Percentiles rank a stretch among this genome's conserved stretches.
Conservation (phyloP, 2,113 vertebrate genomes). For the Corythornis madagascariensis region DNA sequence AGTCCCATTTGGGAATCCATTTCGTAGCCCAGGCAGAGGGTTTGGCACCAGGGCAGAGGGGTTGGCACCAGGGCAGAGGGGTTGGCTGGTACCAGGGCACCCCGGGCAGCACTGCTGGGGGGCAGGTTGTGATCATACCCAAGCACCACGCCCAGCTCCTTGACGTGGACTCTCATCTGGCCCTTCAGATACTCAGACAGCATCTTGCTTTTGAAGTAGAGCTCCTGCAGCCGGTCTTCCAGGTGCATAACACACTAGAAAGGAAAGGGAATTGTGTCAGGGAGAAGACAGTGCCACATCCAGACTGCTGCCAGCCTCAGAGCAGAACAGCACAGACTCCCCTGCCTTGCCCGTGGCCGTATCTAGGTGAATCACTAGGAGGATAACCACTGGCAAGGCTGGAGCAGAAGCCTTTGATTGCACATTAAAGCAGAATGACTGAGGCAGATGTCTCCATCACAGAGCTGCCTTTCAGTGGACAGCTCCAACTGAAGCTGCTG, state of each 20-base stretch:
- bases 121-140: constrained; percentile 80
- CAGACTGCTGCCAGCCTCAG: neutral
- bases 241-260: constrained; percentile 97
- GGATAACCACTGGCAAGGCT: neutral
- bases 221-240: constrained; percentile 95
- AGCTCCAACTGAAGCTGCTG: neutral
- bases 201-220: constrained; percentile 99
- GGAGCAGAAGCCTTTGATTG: neutral
- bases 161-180: constrained; percentile 96
- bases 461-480: neutral
- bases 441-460: neutral
- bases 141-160: constrained; percentile 93
- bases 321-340: neutral
- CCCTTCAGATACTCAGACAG: constrained; percentile 96
- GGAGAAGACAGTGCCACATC: neutral
- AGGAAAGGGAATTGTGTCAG: constrained; percentile 14
- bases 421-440: neutral
- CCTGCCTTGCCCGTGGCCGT: neutral
- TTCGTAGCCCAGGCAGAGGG: neutral
- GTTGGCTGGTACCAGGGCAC: neutral
- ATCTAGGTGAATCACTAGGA: neutral
- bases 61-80: neutral
- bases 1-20: neutral
- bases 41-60: neutral
- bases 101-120: neutral